These are phyloP conservation scores for Propithecus coquereli DNA, from an alignment of 2,113 vertebrate species.

Conservation along the genomic window DNA sequence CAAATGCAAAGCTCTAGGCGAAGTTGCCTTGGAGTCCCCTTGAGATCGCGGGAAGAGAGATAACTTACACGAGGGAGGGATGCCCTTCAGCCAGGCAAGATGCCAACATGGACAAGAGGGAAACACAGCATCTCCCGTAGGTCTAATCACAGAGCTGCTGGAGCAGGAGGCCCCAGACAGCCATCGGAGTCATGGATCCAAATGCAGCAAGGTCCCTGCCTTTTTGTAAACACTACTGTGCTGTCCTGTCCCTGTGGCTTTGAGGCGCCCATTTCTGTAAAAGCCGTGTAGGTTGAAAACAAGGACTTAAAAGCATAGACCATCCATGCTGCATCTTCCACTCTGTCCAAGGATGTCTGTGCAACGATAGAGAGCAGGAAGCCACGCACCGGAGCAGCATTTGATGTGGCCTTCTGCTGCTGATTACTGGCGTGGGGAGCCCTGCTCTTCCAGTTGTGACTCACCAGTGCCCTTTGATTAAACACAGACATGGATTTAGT, in stretches of 20 bases:
- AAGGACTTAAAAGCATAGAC: neutral
- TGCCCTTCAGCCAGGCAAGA: neutral
- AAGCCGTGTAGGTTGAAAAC: neutral
- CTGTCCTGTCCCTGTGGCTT: neutral
- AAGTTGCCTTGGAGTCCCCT: neutral
- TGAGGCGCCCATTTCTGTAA: neutral
- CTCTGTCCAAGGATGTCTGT: neutral
- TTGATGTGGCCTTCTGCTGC: slow-evolving; percentile 41
- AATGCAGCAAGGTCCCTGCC: neutral
- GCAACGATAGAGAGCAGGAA: neutral
- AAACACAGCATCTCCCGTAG: fast-evolving
- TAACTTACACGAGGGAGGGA: neutral
- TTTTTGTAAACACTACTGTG: neutral
- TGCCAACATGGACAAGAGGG: neutral
- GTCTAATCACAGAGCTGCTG: neutral
- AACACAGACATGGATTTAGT: slow-evolving; percentile 21
- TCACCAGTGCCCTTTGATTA: slow-evolving; percentile 46
- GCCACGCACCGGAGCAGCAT: fast-evolving
- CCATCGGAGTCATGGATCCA: neutral
- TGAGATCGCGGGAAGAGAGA: neutral
- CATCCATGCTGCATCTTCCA: neutral
- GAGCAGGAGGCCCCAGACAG: neutral
- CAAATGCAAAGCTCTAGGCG: slow-evolving; percentile 2
- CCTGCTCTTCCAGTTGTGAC: neutral
- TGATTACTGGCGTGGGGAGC: neutral